Base-by-base conservation (phyloP, 1,140 invertebrate species). In the Zaprionus kolodkinae region DNA sequence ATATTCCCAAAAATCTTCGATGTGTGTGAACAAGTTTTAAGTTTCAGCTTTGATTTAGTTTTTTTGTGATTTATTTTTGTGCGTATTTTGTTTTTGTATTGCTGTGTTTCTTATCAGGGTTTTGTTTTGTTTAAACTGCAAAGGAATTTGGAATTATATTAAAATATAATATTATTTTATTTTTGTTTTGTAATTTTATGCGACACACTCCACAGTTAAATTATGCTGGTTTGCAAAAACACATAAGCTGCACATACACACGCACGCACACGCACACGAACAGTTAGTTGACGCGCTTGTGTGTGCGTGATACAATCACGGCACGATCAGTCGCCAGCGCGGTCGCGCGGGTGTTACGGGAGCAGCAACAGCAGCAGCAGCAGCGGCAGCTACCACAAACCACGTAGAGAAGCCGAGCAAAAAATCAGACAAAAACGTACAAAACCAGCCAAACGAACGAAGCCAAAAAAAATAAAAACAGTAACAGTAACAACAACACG, bases 341-440 rank as follows among this genome's bases (percentile, higher is more conserved):
- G 62, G 72, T 74, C 54, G 72, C 69, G 79, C 69, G 79, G 77
- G 78, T 81, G 82, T 77, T 76, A 91, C 81, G 86, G 82, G 74
- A 88, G 83, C 78, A 87, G 72, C 38, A 40, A 35, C 79, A 74
- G 70, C 79, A 67, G 76, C 79, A 67, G 72, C 76, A 71, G 78
- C 78, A 71, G 38, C 38, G n/a, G 40, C 40, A 67, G 85, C 82
- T 82, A 81, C 82, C 86, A 89, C 85, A 90, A 86, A 86, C 83
- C 83, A 86, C 83, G 83, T 86, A 86, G 69, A 86, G 69, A 75
- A 78, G 70, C 67, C 63, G 65, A 80, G 61, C 72, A 61, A 56
- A 60, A 77, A 69, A 30, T 21, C 72, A 78, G 70, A 45, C 40
- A 45, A 45, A 45, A 45, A 45, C 40, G 40, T 45, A 45, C 40